phyloP scores from a whole-genome alignment of 2,888 invertebrate species.

The Alloplasta piceator region DNA sequence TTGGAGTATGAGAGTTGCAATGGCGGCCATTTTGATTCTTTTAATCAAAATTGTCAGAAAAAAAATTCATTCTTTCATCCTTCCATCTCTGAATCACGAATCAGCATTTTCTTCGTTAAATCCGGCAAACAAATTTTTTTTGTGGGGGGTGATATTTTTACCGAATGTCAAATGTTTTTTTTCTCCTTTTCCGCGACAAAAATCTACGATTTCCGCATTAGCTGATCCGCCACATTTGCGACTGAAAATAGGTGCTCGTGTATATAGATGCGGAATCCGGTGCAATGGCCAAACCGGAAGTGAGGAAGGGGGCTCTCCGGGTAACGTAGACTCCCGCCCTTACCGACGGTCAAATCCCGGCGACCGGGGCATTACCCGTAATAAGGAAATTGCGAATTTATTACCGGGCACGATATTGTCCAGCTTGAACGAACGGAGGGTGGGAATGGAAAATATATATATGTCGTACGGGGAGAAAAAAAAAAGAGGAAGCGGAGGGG shows the following conservation, averaged over 20 bases:
- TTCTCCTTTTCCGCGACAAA: no score
- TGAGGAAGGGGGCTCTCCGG: slow-evolving; percentile 23
- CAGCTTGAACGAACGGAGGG: slow-evolving; percentile 59
- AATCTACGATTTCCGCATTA: no score
- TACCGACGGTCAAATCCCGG: slow-evolving; percentile 62
- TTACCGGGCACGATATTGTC: slow-evolving; percentile 81
- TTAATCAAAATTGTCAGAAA: no score
- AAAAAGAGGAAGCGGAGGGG: slow-evolving; percentile 55
- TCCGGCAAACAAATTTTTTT: no score
- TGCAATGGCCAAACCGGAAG: slow-evolving; percentile 47
- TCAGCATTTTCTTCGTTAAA: no score
- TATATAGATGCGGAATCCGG: slow-evolving; percentile 18
- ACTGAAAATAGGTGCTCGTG: not conserved
- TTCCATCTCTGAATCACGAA: no score
- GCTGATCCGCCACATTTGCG: no score
- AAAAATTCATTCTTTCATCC: no score
- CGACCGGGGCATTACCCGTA: slow-evolving; percentile 83
- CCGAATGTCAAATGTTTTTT: no score
- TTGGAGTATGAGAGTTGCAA: no score
- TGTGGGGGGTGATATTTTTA: no score
- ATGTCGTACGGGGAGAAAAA: not conserved
- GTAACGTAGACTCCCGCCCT: slow-evolving; percentile 63
- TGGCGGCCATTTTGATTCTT: no score
- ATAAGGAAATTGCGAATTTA: slow-evolving; percentile 84
- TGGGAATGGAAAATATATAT: not conserved